These are phyloP conservation scores for Eulemur albifrons DNA, from an alignment of 2,797 vertebrate genomes.

Conservation along the genomic window DNA sequence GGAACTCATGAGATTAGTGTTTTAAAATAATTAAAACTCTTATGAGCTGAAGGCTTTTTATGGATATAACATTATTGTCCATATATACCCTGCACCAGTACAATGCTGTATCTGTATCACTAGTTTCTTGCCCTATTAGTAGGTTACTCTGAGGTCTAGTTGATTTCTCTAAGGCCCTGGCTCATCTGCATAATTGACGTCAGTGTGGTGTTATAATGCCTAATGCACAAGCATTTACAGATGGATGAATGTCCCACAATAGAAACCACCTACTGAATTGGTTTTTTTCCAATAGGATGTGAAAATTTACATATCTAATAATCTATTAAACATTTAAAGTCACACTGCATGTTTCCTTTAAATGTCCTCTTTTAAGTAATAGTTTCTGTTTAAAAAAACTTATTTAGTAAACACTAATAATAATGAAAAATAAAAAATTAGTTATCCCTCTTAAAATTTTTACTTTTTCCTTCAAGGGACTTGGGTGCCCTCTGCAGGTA, in stretches of 20 bases:
- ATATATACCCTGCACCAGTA: neutral
- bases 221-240: neutral
- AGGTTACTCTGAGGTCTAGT: neutral
- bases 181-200: neutral
- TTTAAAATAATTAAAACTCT: constrained; percentile 41
- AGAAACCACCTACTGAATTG: constrained; percentile 31
- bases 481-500: constrained; percentile 85
- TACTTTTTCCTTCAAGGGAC: constrained; percentile 71
- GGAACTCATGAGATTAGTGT: neutral
- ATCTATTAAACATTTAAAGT: constrained; percentile 17
- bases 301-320: neutral
- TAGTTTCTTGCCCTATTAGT: neutral
- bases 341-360: neutral
- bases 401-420: neutral
- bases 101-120: neutral
- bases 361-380: constrained; percentile 32
- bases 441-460: constrained; percentile 25
- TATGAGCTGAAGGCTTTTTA: neutral
- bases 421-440: constrained; percentile 10
- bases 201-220: neutral
- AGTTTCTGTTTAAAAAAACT: neutral
- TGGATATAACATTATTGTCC: neutral
- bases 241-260: neutral
- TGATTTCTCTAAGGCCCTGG: constrained; percentile 12
- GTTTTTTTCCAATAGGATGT: neutral